A percentile compares a stretch with the other conserved stretches of the same genome.
phyloP scores from a whole-genome alignment of 2,797 vertebrate species.

The Thripadectes ignobilis region DNA sequence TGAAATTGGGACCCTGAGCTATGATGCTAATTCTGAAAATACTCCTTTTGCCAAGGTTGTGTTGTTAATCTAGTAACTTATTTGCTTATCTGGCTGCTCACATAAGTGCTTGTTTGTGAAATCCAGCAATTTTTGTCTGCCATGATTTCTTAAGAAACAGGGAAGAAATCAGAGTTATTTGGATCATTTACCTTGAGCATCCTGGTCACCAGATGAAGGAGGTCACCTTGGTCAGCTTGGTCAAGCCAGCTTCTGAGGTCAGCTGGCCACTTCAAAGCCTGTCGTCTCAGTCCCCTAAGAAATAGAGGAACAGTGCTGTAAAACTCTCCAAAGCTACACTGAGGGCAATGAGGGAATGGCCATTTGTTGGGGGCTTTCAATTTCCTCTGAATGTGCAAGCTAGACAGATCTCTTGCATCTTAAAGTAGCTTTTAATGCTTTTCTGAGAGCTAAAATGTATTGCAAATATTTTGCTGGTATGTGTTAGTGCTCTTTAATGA shows the following conservation, averaged over 20 bases:
- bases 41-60: background rate
- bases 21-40: background rate
- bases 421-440: constrained; percentile 18
- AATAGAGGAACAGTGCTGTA: background rate
- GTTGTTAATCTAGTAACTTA: background rate
- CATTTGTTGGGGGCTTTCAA: background rate
- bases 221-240: background rate
- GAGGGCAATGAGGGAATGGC: background rate
- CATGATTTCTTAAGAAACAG: background rate
- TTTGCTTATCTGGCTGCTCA: background rate
- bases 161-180: background rate
- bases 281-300: background rate
- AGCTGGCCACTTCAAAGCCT: background rate
- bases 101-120: background rate
- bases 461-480: background rate
- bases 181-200: background rate
- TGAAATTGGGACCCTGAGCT: background rate
- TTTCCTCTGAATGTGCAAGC: background rate
- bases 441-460: constrained; percentile 2
- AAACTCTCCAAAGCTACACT: background rate
- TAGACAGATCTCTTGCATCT: background rate
- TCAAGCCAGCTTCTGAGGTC: background rate
- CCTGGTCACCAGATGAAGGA: background rate
- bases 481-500: constrained; percentile 12
- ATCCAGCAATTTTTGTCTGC: background rate